phyloP scores from a whole-genome alignment of 2,113 vertebrate genomes.

The Variabilichromis moorii region DNA sequence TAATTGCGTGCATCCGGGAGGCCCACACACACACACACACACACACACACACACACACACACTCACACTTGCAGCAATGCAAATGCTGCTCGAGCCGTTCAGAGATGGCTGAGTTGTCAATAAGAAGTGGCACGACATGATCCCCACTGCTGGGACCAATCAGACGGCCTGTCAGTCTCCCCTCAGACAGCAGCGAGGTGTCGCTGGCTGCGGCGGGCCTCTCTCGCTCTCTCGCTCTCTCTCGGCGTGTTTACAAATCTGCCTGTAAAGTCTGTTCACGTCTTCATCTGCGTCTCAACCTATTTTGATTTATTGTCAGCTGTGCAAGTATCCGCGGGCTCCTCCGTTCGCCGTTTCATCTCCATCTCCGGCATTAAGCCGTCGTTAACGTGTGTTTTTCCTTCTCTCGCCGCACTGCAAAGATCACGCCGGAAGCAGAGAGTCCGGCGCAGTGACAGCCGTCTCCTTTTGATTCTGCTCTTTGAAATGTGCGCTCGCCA shows the following conservation, averaged over 20 bases:
- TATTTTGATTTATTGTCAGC: background rate
- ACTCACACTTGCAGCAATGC: conserved; percentile 20
- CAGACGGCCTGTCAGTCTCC: conserved; percentile 62
- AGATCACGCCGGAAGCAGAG: background rate
- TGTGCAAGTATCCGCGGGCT: background rate
- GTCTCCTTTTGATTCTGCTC: background rate
- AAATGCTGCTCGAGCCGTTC: conserved; percentile 57
- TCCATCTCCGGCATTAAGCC: background rate
- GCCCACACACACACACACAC: background rate
- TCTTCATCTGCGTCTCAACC: background rate
- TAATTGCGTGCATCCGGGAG: conserved; percentile 54
- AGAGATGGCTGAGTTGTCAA: conserved; percentile 55
- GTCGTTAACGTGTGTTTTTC: background rate
- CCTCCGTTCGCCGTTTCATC: background rate
- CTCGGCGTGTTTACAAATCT: conserved; percentile 1
- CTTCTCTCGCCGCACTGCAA: background rate
- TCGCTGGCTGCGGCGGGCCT: background rate
- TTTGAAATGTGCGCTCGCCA: background rate
- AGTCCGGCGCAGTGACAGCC: background rate
- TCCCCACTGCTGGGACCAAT: conserved; percentile 65
- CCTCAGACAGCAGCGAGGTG: conserved; percentile 4
- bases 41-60: background rate
- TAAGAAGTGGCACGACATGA: conserved; percentile 66
- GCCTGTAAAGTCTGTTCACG: background rate
- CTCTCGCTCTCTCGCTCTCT: background rate